These are phyloP conservation scores for Habrosyne pyritoides DNA, from an alignment of 2,888 invertebrate genomes.

Conservation along the genomic window DNA sequence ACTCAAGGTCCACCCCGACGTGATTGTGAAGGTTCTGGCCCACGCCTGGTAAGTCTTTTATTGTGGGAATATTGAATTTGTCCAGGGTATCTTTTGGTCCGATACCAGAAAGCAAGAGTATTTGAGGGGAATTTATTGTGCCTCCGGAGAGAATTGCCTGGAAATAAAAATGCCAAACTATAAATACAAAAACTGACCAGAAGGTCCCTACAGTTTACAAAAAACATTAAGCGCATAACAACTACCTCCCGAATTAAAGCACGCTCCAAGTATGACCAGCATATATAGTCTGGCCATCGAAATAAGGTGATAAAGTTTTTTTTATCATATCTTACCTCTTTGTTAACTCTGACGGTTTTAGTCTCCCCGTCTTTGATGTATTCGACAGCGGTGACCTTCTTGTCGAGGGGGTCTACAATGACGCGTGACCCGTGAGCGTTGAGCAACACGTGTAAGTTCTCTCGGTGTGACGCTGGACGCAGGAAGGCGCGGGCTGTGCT, in stretches of 20 bases:
- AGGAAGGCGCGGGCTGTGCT: conserved; percentile 86
- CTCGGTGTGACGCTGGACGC: conserved; percentile 81
- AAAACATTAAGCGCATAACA: too few relatives aligned
- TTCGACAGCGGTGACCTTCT: conserved; percentile 84
- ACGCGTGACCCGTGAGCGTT: conserved; percentile 85
- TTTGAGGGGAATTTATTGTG: conserved; percentile 86
- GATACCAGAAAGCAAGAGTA: conserved; percentile 86
- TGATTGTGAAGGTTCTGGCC: conserved; percentile 88
- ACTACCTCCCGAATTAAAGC: too few relatives aligned
- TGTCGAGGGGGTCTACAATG: conserved; percentile 73
- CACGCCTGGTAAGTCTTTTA: conserved; percentile 86
- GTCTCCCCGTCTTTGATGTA: conserved; percentile 80
- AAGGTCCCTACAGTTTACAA: too few relatives aligned
- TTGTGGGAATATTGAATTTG: conserved; percentile 82
- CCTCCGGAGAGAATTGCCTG: conserved; percentile 85
- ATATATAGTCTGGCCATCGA: too few relatives aligned
- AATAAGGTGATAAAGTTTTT: too few relatives aligned
- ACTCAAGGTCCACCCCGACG: conserved; percentile 85
- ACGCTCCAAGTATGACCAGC: too few relatives aligned
- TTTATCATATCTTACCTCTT: conserved; percentile 69
- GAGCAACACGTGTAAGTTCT: conserved; percentile 85
- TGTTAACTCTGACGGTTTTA: conserved; percentile 73
- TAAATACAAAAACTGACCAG: too few relatives aligned
- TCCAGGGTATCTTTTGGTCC: conserved; percentile 85
- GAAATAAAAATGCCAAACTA: conserved; percentile 7